phyloP scores from a whole-genome alignment of 2,888 invertebrate genomes.

The Catotricha subobsoleta region DNA sequence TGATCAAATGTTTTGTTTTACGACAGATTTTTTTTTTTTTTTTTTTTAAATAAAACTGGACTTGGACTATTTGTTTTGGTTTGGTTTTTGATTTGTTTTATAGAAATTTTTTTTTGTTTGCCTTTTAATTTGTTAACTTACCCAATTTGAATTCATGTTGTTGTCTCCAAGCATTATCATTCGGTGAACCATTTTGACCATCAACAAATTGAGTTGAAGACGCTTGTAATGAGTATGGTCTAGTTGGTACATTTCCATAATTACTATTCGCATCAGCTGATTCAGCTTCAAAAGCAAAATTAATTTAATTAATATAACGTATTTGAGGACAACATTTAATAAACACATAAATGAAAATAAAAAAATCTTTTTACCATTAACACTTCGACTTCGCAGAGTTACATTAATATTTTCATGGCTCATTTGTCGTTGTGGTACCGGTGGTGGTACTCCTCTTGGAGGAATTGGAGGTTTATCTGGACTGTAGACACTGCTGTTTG shows the following conservation, averaged over 20 bases:
- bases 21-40: neutral
- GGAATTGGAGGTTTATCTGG: conserved; percentile 39
- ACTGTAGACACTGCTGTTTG: conserved; percentile 11
- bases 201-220: neutral
- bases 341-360: too few relatives aligned
- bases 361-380: too few relatives aligned
- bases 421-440: conserved; percentile 32
- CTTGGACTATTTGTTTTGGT: too few relatives aligned
- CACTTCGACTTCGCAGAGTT: conserved; percentile 20
- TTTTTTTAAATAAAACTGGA: neutral
- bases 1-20: neutral
- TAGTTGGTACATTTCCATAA: conserved; percentile 16
- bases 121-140: too few relatives aligned
- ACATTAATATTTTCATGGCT: conserved; percentile 17
- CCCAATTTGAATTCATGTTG: neutral
- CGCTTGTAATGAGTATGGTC: conserved; percentile 16
- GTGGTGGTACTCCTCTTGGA: conserved; percentile 39
- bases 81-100: too few relatives aligned
- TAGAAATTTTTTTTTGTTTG: too few relatives aligned
- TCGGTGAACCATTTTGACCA: neutral
- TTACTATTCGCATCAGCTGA: conserved; percentile 17
- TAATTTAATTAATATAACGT: too few relatives aligned
- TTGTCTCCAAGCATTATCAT: neutral
- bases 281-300: conserved; percentile 6
- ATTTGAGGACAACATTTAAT: too few relatives aligned